phyloP scores from a whole-genome alignment of 2,797 vertebrate species.

The Enteromius treurensis region DNA sequence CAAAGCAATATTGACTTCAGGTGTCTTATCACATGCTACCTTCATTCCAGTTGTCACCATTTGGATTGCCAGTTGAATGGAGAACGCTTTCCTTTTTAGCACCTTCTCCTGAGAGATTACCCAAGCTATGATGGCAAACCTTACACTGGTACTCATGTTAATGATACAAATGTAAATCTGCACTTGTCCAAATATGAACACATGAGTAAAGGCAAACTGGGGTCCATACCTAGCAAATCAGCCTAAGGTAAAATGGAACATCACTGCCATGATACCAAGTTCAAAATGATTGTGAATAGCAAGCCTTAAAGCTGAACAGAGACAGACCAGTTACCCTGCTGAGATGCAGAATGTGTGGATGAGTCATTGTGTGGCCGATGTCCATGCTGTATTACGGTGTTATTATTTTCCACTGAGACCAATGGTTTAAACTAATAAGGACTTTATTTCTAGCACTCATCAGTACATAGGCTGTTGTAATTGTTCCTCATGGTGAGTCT shows the following conservation, averaged over 20 bases:
- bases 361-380: neutral
- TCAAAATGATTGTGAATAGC: neutral
- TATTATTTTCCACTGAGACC: constrained; percentile 33
- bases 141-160: neutral
- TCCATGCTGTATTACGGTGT: neutral
- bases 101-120: no score
- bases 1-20: neutral
- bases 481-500: constrained; percentile 35
- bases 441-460: constrained; percentile 23
- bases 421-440: constrained; percentile 48
- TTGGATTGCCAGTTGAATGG: neutral
- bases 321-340: neutral
- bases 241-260: neutral
- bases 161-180: neutral
- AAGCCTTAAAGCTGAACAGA: neutral
- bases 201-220: neutral
- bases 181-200: neutral
- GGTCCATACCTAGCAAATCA: neutral
- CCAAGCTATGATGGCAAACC: neutral
- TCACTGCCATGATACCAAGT: neutral
- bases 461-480: constrained; percentile 33
- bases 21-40: neutral
- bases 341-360: neutral
- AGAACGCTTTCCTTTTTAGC: neutral
- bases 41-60: neutral